Conservation (phyloP, 1,140 invertebrate genomes). For the Diachasma alloeum region DNA sequence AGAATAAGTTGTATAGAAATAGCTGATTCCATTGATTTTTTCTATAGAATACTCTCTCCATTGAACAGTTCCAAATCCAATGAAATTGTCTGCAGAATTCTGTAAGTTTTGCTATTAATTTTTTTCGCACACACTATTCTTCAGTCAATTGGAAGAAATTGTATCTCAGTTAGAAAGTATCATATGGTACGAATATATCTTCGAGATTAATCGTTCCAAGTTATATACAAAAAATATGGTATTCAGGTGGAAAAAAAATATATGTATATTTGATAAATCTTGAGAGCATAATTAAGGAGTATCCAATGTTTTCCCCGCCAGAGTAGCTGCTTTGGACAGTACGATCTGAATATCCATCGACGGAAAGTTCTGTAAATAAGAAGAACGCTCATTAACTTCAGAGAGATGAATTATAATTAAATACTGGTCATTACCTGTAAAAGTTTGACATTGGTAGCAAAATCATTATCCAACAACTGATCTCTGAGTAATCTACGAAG, state of each 20-base stretch:
- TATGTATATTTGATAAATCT: neutral
- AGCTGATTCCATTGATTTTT: no score
- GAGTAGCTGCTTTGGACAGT: constrained; percentile 70
- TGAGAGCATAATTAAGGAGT: constrained; percentile 27
- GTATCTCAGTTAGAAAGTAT: no score
- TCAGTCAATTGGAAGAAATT: no score
- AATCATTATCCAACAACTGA: constrained; percentile 85
- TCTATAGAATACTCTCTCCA: no score
- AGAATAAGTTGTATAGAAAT: no score
- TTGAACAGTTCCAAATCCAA: no score
- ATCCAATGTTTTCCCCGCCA: constrained; percentile 55
- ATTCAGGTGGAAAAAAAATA: neutral
- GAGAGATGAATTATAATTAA: no score
- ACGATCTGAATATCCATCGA: constrained; percentile 78
- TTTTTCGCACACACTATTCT: no score
- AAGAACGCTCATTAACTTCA: no score
- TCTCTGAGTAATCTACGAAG: constrained; percentile 78
- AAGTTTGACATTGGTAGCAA: constrained; percentile 92
- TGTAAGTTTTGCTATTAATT: no score
- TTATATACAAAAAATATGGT: neutral
- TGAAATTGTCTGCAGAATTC: no score
- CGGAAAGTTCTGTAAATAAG: constrained; percentile 72
- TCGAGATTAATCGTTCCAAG: neutral
- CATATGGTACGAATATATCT: no score
- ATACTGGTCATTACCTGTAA: constrained; percentile 61